Base-by-base conservation (phyloP, 2,113 vertebrate genomes). In the Hemiprocne comata region DNA sequence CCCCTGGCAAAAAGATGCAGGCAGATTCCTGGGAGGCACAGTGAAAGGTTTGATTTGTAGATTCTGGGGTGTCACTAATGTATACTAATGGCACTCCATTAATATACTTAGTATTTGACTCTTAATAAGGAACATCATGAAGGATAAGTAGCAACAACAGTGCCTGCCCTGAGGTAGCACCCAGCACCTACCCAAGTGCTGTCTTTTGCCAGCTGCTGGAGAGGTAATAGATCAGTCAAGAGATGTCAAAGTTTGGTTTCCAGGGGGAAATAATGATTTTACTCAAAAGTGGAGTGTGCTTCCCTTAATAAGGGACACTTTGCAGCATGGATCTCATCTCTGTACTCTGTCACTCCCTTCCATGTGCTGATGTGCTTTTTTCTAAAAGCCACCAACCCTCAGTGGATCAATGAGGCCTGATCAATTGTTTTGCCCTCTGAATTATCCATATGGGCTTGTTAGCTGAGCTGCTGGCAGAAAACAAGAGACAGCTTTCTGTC, bases 361-460 rank as follows among this genome's bases (percentile, higher is more conserved):
- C 55, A 76, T 25, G 70, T 75, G 34, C 65, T 60, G 74, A 73
- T 57, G 53, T 86, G 53, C n/a, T 34, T 84, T 87, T 90, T 87
- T 78, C 48, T 81, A 78, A 89, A 73, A 77, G 85, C 73, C 62
- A 75, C 86, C 83, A 67, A 66, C 77, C 44, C 83, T 91, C 75
- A 16, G 76, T 89, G 72, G 78, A 94, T 93, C 95, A 81, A 97
- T 96, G 82, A 66, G 26, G 60, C 66, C 85, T 76, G 72, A 89
- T 89, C 88, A 91, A 93, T 96, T 90, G 75, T 85, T 96, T 94
- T 90, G 72, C 93, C 75, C 82, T 95, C 93, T 86, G 87, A 90
- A 73, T 79, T 79, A 80, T 66, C 82, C 85, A 77, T 71, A 69
- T 57, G 75, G 55, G 57, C 38, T 93, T 86, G 92, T 93, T 96